Percentiles rank a stretch among this genome's conserved stretches.
phyloP scores from a whole-genome alignment of 1,140 invertebrate species.

The Oscheius sp. region DNA sequence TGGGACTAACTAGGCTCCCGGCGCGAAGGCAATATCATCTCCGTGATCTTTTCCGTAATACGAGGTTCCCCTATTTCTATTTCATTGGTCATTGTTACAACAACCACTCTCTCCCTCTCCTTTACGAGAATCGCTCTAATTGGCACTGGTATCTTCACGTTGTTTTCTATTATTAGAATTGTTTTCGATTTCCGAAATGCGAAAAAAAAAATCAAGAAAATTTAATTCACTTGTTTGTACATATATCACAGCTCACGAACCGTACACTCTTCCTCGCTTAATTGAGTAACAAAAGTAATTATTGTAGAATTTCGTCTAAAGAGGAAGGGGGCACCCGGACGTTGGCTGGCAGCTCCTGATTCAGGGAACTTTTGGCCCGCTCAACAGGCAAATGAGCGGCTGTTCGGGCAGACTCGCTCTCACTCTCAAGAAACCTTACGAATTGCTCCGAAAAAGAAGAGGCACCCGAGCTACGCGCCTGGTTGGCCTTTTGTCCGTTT shows the following conservation, averaged over 20 bases:
- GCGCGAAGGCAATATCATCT: background rate
- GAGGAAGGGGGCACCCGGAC: background rate
- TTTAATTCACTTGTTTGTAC: slow-evolving; percentile 10
- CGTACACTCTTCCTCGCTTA: no score
- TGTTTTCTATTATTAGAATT: background rate
- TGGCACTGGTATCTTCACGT: slow-evolving; percentile 3
- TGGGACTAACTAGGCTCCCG: background rate
- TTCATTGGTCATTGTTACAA: background rate
- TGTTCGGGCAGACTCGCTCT: slow-evolving; percentile 29
- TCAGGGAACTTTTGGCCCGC: background rate
- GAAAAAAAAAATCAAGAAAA: slow-evolving; percentile 9
- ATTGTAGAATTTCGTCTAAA: background rate
- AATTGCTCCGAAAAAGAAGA: slow-evolving; percentile 27
- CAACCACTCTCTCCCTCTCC: background rate
- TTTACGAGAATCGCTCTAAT: background rate
- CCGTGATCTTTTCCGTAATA: slow-evolving; percentile 8
- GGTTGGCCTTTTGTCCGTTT: background rate
- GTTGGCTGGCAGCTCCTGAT: background rate
- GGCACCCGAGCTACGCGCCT: background rate
- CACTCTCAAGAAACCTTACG: slow-evolving; percentile 24
- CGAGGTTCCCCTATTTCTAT: background rate
- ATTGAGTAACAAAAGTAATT: background rate
- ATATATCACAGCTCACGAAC: background rate
- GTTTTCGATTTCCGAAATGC: background rate
- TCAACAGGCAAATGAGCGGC: slow-evolving; percentile 27